Percentiles rank a stretch among this genome's conserved stretches.
These are phyloP conservation scores for Pemphigus obesinymphae DNA, from an alignment of 1,140 invertebrate genomes.

Conservation along the genomic window DNA sequence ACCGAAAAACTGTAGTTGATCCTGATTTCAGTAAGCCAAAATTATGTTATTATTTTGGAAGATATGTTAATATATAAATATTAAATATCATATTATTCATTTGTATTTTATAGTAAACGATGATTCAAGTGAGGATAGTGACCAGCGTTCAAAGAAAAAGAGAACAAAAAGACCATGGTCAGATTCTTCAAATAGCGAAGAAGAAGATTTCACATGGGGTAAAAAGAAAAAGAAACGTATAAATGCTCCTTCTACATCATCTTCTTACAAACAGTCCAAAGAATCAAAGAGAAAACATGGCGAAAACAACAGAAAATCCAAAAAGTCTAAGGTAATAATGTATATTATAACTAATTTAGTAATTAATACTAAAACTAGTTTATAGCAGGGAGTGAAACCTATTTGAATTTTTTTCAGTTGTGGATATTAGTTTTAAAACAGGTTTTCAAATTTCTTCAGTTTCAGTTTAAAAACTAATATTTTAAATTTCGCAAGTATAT, in stretches of 20 bases:
- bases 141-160: constrained; percentile 55
- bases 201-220: constrained; percentile 59
- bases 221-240: constrained; percentile 51
- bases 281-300: background rate
- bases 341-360: background rate
- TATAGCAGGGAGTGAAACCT: too few species aligned
- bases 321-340: constrained; percentile 10
- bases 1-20: constrained; percentile 56
- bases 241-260: background rate
- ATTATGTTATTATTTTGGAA: background rate
- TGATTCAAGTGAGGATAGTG: constrained; percentile 55
- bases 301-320: background rate
- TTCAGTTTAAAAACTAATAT: too few species aligned
- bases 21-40: constrained; percentile 57
- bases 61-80: background rate
- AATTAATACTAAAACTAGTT: background rate
- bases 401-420: too few species aligned
- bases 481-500: too few species aligned
- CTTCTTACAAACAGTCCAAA: background rate
- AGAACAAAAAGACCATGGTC: constrained; percentile 55
- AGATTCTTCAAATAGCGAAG: constrained; percentile 56
- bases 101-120: constrained; percentile 49
- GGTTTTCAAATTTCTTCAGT: too few species aligned
- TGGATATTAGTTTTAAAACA: too few species aligned
- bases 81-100: background rate